Evolutionary conservation across 2,797 vertebrate species (phyloP).

Genomic region (Enteromius trimaculatus): DNA sequence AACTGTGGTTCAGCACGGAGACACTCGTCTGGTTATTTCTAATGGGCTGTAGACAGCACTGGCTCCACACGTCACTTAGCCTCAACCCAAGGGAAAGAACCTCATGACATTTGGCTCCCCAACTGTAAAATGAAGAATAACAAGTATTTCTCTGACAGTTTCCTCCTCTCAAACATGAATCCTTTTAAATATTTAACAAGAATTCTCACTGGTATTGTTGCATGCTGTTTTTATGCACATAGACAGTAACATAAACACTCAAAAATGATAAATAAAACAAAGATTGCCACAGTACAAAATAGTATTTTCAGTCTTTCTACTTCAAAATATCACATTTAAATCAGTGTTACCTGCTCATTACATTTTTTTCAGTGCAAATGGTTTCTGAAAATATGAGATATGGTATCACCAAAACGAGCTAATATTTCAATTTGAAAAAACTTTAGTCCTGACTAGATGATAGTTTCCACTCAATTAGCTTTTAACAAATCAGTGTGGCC

Average conservation of each 20-base stretch:
- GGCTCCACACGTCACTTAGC: slow-evolving; percentile 54
- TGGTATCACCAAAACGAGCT: not conserved
- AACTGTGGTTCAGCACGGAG: slow-evolving; percentile 54
- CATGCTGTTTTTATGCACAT: not conserved
- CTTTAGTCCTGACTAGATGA: not conserved
- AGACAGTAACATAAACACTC: not conserved
- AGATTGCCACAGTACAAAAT: not conserved
- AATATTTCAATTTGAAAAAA: not conserved
- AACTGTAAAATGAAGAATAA: slow-evolving; percentile 20
- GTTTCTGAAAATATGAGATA: not conserved
- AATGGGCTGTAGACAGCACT: slow-evolving; percentile 53
- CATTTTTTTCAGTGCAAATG: not conserved
- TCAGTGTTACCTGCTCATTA: not conserved
- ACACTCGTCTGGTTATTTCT: slow-evolving; percentile 56
- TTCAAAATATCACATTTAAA: not conserved
- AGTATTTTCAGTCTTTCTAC: not conserved
- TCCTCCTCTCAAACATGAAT: slow-evolving; percentile 5
- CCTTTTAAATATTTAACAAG: slow-evolving; percentile 16
- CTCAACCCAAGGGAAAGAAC: slow-evolving; percentile 31
- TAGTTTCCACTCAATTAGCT: slow-evolving; percentile 25
- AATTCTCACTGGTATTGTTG: not conserved
- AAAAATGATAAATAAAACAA: not conserved
- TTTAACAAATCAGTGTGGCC: slow-evolving; percentile 5
- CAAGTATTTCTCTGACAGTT: slow-evolving; percentile 11
- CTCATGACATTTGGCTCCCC: slow-evolving; percentile 37